Conservation (phyloP, 2,888 invertebrate genomes). For the Napeogenes sylphis region DNA sequence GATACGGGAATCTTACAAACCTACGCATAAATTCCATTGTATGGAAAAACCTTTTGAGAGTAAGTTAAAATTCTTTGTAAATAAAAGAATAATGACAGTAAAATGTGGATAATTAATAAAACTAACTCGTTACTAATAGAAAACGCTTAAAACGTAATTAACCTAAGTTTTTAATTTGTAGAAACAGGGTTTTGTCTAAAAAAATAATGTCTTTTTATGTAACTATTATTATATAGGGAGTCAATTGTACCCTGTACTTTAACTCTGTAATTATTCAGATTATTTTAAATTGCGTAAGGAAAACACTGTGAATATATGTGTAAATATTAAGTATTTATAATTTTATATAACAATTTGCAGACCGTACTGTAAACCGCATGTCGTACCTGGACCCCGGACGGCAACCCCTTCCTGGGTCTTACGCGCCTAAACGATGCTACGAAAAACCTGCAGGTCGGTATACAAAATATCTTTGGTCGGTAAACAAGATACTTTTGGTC, state of each 20-base stretch:
- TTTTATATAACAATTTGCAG: slow-evolving; percentile 42
- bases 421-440: slow-evolving; percentile 67
- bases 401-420: slow-evolving; percentile 55
- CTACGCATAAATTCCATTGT: slow-evolving; percentile 55
- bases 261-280: too few relatives aligned
- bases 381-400: slow-evolving; percentile 79
- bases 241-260: too few relatives aligned
- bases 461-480: not conserved
- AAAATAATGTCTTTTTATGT: too few relatives aligned
- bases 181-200: too few relatives aligned
- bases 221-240: too few relatives aligned
- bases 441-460: slow-evolving; percentile 63
- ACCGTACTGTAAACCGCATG: slow-evolving; percentile 80
- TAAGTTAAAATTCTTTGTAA: slow-evolving; percentile 31
- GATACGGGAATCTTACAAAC: slow-evolving; percentile 60
- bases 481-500: not conserved
- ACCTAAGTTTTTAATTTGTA: too few relatives aligned
- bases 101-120: too few relatives aligned
- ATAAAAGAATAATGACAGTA: not conserved
- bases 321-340: not conserved
- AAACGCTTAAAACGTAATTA: too few relatives aligned
- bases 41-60: slow-evolving; percentile 69
- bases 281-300: not conserved
- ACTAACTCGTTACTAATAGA: too few relatives aligned
- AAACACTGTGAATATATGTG: not conserved